Base-by-base conservation (phyloP, 1,140 invertebrate genomes). In the Caenorhabditis inopinata region DNA sequence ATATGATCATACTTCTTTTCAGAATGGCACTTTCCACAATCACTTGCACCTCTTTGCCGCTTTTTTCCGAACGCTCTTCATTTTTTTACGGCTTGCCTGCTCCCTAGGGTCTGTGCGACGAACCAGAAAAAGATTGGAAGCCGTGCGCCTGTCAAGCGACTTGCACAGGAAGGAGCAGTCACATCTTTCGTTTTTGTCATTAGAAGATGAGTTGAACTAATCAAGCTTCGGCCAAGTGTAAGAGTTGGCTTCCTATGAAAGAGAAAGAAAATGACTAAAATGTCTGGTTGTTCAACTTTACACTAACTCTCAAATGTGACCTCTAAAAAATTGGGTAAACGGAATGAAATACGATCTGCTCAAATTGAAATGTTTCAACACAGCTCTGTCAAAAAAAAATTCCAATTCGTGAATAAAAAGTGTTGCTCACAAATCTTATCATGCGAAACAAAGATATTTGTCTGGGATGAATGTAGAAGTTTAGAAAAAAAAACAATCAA, bases 141-240 rank as follows among this genome's bases (percentile, higher is more conserved):
- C 21, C 49, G 23, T 21, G 58, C 58, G 29, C 32, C 23, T 68
- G 29, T 35, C 58, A 68, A 68, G 58, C 58, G 58, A 29, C 51
- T 29, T 32, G 48, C 48, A 48, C 7, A 32, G 29, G 2, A 68
- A n/a, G 27, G 38, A 68, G 58, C 58, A 68, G 38, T 29, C 58
- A 68, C 58, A 29, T 68, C 58, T 68, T 68, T 68, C 32, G 14
- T 38, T 68, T 51, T 75, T 45, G 74, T 49, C 74, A 75, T 48
- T 51, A 49, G 74, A 75, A 27, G 18, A 51, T 29, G 74, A 32
- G 42, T 75, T 75, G 74, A 75, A 75, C 74, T 75, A 48, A 49
- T 75, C 74, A 48, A 27, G 27, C 45, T 51, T 32, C 18, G 45
- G 32, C 27, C 29, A 75, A 48, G 74, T 48, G 74, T 75, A n/a